Evolutionary conservation across 1,140 invertebrate species (phyloP), one percentile per base, ranked within the genome.

Genomic region (Panagrolaimus sp.): DNA sequence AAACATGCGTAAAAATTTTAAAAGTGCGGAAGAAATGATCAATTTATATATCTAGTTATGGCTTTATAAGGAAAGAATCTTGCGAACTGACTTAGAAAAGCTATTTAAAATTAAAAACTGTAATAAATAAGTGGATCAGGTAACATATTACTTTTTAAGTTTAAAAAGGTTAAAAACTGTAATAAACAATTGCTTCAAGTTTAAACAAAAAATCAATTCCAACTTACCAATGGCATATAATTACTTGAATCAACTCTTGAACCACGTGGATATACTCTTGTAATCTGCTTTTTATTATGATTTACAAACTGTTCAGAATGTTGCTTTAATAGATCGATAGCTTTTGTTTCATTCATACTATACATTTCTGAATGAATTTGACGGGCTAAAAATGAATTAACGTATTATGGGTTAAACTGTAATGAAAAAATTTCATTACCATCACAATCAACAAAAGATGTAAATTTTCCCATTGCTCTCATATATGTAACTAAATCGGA

Each of bases 401-500:
- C 3, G 11, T 20, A 9, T 25, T 27, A n/a, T n/a, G n/a, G n/a
- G n/a, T n/a, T n/a, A n/a, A n/a, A n/a, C n/a, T 16, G 27, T 57
- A 1, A 4, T 25, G 20, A 38, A 4, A 53, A 57, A 20, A 0
- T 57, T 27, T 43, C 31, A 73, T n/a, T 51, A 69, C 42, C 46
- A 72, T 73, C 76, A 65, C 71, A 74, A 44, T 78, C 76, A 25
- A 61, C 74, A 57, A 76, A 76, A 13, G 73, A 72, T 23, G 74
- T 76, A 53, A 76, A 75, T 38, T 75, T 74, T 11, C 74, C 74
- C 74, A 76, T 76, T 7, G 74, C 74, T 14, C 75, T 69, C 75
- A 76, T 75, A 48, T 76, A 78, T 20, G 68, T 78, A 16, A 75
- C 74, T 45, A 75, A 62, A 61, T 76, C 74, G 13, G 68, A 72